Evolutionary conservation across 64 coral and sea anemone genomes (phyloP), one percentile per base, ranked within the genome.

Genomic region (Anthopleura sola): DNA sequence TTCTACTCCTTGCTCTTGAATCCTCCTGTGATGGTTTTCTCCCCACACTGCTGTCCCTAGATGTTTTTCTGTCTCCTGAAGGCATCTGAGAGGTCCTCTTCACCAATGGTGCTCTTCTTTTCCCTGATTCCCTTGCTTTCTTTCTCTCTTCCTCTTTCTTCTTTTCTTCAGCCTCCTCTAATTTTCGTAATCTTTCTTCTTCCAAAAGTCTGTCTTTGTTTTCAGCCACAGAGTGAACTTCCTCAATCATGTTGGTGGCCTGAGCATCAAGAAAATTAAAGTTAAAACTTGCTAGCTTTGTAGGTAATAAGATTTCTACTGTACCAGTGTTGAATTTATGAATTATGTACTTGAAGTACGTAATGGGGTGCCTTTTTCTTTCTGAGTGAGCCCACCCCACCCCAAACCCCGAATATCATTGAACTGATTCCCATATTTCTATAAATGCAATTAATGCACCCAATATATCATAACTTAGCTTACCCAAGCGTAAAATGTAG

Each of bases 221-320:
- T 57, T 99, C 97, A 23, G 93, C 97, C 55, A 94, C 93, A 78
- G 97, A 89, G 64, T 94, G 89, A 1, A 94, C 97, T 90, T 99
- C 97, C 34, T 99, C 97, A 86, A 99, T 99, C 97, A 99, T 99
- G 84, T 99, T 99, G 28, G 97, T 95, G 6, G 97, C 90, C 97
- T 99, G 21, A 60, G 26, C 21, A 71, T 15, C 26, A 24, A n/a
- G 23, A 24, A 26, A 9, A 62, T 62, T 44, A 44, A 44, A 8
- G 9, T 44, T 44, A 8, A 44, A 62, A 62, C 24, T 62, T 62
- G 58, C 13, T 62, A 44, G 9, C 4, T 44, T 44, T 44, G 40
- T 44, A 2, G 9, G 4, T 44, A 44, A 44, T 44, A 44, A 44
- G 40, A 6, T 44, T 44, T 6, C 40, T 44, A n/a, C n/a, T n/a